Conservation (phyloP, 2,888 invertebrate species). For the Calameuta idolon region DNA sequence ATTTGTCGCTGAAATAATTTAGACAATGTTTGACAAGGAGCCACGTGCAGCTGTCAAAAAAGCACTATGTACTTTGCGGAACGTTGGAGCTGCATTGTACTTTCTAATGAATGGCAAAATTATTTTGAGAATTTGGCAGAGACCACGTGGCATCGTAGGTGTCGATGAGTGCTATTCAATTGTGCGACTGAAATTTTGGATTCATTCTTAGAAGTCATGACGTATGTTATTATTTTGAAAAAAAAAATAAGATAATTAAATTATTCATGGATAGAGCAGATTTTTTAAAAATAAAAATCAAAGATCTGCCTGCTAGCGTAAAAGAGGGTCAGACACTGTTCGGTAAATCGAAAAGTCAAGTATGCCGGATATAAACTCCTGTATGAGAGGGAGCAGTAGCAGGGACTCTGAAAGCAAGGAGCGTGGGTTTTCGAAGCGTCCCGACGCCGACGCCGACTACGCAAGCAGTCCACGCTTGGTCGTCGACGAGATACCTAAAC, state of each 20-base stretch:
- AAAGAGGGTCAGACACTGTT: not conserved
- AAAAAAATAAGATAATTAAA: not conserved
- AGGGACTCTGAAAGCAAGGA: constrained; percentile 8
- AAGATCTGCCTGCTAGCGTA: not conserved
- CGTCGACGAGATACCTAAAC: constrained; percentile 44
- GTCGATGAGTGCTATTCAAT: no score
- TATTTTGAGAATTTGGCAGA: constrained; percentile 7
- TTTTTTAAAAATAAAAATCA: not conserved
- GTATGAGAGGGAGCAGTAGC: constrained; percentile 20
- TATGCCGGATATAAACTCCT: constrained; percentile 20
- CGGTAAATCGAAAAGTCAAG: constrained; percentile 10
- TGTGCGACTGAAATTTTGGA: no score
- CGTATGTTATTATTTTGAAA: not conserved
- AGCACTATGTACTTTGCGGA: not conserved
- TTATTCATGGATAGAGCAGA: not conserved
- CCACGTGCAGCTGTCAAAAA: not conserved
- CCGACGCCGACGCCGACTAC: constrained; percentile 19
- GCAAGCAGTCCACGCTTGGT: constrained; percentile 46
- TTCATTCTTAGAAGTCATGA: no score
- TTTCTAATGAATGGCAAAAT: not conserved
- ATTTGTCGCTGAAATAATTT: not conserved
- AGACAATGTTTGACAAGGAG: not conserved
- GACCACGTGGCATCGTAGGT: not conserved
- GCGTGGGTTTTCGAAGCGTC: constrained; percentile 16
- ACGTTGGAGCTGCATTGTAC: not conserved